Percentiles rank a stretch among this genome's conserved stretches.
Conservation (phyloP, 1,140 invertebrate genomes). For the Pseudobourletiella spinata region DNA sequence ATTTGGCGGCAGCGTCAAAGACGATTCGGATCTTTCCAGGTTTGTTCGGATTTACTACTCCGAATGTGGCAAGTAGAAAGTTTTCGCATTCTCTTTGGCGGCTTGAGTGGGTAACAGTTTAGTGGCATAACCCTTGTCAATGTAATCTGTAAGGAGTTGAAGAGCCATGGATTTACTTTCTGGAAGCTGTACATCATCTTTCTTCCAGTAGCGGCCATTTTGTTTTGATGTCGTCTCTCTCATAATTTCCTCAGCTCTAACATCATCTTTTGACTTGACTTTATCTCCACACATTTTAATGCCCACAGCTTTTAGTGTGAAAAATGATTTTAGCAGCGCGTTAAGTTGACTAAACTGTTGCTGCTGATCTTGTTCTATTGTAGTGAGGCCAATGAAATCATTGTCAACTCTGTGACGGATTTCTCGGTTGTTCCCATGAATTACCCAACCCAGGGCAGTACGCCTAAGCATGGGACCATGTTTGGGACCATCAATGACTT, state of each 20-base stretch:
- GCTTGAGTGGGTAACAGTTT: neutral
- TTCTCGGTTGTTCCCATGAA: neutral
- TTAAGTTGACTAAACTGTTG: slow-evolving; percentile 5
- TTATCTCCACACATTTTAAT: neutral
- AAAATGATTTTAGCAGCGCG: slow-evolving; percentile 8
- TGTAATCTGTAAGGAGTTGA: slow-evolving; percentile 10
- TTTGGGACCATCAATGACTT: neutral
- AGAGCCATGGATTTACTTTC: slow-evolving; percentile 12
- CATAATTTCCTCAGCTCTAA: slow-evolving; percentile 6
- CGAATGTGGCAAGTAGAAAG: slow-evolving; percentile 12
- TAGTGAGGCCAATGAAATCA: neutral
- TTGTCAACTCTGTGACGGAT: neutral
- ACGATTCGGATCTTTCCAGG: slow-evolving; percentile 12
- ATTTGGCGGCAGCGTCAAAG: slow-evolving; percentile 13
- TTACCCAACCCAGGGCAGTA: slow-evolving; percentile 1
- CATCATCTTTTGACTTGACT: neutral
- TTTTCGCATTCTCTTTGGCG: neutral
- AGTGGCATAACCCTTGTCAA: slow-evolving; percentile 16
- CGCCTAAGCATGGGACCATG: neutral
- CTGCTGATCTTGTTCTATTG: too few species aligned
- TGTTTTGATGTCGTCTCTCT: slow-evolving; percentile 2
- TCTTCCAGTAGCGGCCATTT: slow-evolving; percentile 23
- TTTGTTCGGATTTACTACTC: slow-evolving; percentile 16
- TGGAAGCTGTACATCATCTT: slow-evolving; percentile 15
- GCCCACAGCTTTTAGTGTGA: slow-evolving; percentile 21